Evolutionary conservation across 2,888 invertebrate species (phyloP), one percentile per base, ranked within the genome.

Genomic region (Calliopum simillimum): DNA sequence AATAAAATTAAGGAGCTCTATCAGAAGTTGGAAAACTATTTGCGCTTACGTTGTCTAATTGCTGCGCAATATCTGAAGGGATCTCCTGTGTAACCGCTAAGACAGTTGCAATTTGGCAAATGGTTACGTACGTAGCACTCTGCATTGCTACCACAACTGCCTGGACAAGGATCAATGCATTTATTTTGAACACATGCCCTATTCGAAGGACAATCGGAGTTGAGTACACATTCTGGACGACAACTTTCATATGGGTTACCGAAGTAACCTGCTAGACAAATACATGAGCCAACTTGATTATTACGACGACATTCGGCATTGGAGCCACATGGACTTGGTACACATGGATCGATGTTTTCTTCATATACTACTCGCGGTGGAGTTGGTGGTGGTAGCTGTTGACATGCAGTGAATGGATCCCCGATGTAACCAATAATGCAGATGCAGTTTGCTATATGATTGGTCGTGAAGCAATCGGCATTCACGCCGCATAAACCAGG

Each of bases 81-180:
- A 87, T 93, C 90, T 41, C 93, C 94, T 73, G 89, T 88, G 80
- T 91, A 90, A 71, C 92, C 91, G 51, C 88, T 87, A 3, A 88
- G 87, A 79, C 94, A 94, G 66, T 88, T 88, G 81, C 94, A 94
- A 71, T 89, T 89, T n/a, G 94, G 93, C 72, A 91, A 88, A 83
- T 94, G 94, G 80, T 92, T 92, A 47, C 92, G 88, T 13, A 94
- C 93, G 78, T 89, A 88, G 81, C 94, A 94, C 73, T 90, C 87
- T 3, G 94, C 92, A 83, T 92, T 92, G 71, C 89, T 84, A 16
- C 93, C 94, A 80, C 94, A 94, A 12, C 90, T 90, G 49, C 92
- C 92, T 1, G 91, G 91, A 78, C 95, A 95, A 2, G 95, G 95
- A 85, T 95, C 93, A 76, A 89, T 88, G 81, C 94, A 93, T 87